A percentile compares a stretch with the other conserved stretches of the same genome.
Conservation (phyloP, 2,888 invertebrate species). For the Hermaeophaga mercurialis region DNA sequence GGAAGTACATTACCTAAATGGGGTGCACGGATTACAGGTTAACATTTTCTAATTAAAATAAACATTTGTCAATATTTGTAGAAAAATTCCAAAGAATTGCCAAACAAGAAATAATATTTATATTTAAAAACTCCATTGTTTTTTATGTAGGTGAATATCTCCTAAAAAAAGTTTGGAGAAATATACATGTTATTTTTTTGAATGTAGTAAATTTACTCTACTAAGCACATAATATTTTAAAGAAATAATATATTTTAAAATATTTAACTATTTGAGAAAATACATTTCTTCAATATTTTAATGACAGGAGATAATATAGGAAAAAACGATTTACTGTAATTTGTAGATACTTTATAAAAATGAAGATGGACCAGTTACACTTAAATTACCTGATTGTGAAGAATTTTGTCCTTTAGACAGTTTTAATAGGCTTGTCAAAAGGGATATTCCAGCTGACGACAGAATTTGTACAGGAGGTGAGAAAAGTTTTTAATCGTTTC, state of each 20-base stretch:
- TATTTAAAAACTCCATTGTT: too few relatives aligned
- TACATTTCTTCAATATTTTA: too few relatives aligned
- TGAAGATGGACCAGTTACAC: constrained; percentile 34
- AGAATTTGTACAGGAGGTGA: constrained; percentile 34
- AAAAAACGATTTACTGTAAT: neutral
- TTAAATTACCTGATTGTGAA: constrained; percentile 47
- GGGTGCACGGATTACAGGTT: constrained; percentile 45
- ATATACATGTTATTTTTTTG: too few relatives aligned
- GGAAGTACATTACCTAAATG: constrained; percentile 44
- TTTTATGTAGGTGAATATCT: too few relatives aligned
- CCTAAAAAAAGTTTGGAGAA: too few relatives aligned
- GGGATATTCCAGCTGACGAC: constrained; percentile 48
- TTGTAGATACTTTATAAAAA: constrained; percentile 39
- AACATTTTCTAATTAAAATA: too few relatives aligned
- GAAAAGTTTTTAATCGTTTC: neutral
- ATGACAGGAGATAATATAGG: too few relatives aligned
- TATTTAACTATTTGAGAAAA: too few relatives aligned
- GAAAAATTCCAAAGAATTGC: neutral
- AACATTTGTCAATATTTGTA: constrained; percentile 1
- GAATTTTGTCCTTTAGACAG: constrained; percentile 47
- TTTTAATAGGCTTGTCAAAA: constrained; percentile 43
- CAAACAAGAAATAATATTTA: too few relatives aligned
- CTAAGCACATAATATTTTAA: too few relatives aligned
- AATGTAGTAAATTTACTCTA: too few relatives aligned
- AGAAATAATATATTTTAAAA: too few relatives aligned